Evolutionary conservation across 2,888 invertebrate genomes (phyloP), one percentile per base, ranked within the genome.

Genomic region (Lasius fuliginosus): DNA sequence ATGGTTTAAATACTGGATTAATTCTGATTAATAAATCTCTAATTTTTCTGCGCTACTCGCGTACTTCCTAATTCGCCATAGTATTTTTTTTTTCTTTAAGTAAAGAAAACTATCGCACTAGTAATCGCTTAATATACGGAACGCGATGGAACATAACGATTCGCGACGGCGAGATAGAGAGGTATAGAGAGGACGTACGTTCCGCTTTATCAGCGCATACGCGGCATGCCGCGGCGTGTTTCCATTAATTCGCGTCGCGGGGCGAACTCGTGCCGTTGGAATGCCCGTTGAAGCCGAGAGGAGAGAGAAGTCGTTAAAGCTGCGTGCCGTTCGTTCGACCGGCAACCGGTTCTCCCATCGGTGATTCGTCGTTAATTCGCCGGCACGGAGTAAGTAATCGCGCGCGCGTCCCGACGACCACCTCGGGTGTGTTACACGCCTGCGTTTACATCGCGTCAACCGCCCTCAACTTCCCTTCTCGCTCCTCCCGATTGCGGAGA

Each of bases 191-290:
- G 81, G 88, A 89, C 82, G 86, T 88, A 90, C 91, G 91, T 91
- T 92, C 91, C 92, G 92, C 91, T 93, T 94, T 94, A 94, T 94
- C 94, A 93, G 93, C 89, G 89, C 91, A 87, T 87, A 85, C 90
- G 73, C 73, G 89, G 88, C 90, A 86, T 87, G 89, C 88, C 89
- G 90, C 92, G 91, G 91, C 92, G 92, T 94, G 93, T 94, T 94
- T 94, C 92, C 93, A 94, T 94, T 93, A 94, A 94, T 94, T 93
- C 92, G 93, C 92, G 93, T 93, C 93, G 92, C 91, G 92, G 90
- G 91, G 88, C 90, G 86, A 92, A 92, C 91, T 91, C 93, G 93
- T 89, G 92, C 91, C 89, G 90, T 91, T 89, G 92, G 93, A 93
- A 94, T 93, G 90, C 93, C 90, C 91, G 93, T 91, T 91, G 89